phyloP scores from a whole-genome alignment of 2,888 invertebrate genomes.

The Spatulosminthurus flaviceps region DNA sequence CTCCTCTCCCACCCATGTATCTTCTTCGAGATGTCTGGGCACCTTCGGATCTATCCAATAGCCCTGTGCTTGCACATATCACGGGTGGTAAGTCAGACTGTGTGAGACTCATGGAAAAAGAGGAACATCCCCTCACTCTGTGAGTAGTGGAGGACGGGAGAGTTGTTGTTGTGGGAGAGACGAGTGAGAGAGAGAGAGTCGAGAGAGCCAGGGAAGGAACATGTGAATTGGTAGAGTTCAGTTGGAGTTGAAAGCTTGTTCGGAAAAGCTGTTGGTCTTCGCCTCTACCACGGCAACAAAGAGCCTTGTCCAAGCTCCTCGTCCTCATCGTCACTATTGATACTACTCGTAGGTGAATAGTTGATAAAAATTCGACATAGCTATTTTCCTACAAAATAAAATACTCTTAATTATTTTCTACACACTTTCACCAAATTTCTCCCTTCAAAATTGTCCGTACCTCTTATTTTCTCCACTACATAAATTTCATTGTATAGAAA shows the following conservation, averaged over 20 bases:
- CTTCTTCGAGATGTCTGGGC: neutral
- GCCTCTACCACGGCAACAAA: neutral
- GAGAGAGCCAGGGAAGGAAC: neutral
- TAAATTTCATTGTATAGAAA: too few species aligned
- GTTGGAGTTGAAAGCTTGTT: neutral
- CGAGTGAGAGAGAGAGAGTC: neutral
- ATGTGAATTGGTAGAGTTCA: neutral
- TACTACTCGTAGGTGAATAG: neutral
- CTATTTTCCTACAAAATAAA: too few species aligned
- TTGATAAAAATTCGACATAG: too few species aligned
- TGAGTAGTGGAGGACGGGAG: too few species aligned
- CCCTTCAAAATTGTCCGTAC: too few species aligned
- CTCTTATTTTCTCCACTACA: too few species aligned
- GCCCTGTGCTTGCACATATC: neutral
- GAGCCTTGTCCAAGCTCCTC: neutral
- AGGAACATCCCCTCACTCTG: conserved; percentile 9
- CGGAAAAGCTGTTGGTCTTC: conserved; percentile 9
- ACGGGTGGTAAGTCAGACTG: too few species aligned
- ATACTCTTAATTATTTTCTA: too few species aligned
- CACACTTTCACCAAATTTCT: too few species aligned
- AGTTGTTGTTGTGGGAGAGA: neutral
- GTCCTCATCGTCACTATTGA: neutral
- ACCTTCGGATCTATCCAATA: neutral
- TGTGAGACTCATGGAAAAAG: neutral
- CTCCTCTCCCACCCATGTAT: conserved; percentile 5